Base-by-base conservation (phyloP, 2,888 invertebrate genomes). In the Agrochola lychnidis region DNA sequence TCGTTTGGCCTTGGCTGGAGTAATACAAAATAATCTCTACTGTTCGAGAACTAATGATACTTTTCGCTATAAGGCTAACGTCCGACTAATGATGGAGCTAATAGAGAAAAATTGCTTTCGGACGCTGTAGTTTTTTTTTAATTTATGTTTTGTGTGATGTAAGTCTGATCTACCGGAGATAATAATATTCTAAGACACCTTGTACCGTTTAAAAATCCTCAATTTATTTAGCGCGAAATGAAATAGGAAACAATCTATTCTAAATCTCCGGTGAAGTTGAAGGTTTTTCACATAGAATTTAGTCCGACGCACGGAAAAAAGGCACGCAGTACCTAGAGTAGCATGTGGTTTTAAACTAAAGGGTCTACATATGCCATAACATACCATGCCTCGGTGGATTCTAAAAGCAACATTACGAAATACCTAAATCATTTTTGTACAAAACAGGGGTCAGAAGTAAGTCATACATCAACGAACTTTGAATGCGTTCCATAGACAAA, bases 11-110 rank as follows among this genome's bases (percentile, higher is more conserved):
- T 69, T 66, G 40, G 14, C 19, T 25, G 9, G 0, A 56, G 19
- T 42, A 62, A 51, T 48, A 62, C 14, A 66, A 40, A 45, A 53
- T 68, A 57, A 19, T 3, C 19, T n/a, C 14, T 45, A 12, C 5
- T 25, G 2, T 45, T 59, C 19, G 40, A 63, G n/a, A 25, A 63
- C 53, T 64, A 79, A 81, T 77, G 19, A 53, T 9, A 77, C 51
- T 77, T 82, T 78, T 82, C 71, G 79, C 56, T 53, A 0, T n/a
- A 36, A 30, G 53, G 0, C 40, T 30, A 81, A 81, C 40, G 59
- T 10, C 22, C 53, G n/a, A 53, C 36, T 56, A 59, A 70, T 61
- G 53, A 61, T 25, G 9, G 10, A 76, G 56, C n/a, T 40, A 48
- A 74, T 59, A 40, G 61, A 61, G 2, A 3, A 56, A 42, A 63